These are phyloP conservation scores for Erythrolamprus reginae DNA, from an alignment of 2,113 vertebrate genomes.

Conservation along the genomic window DNA sequence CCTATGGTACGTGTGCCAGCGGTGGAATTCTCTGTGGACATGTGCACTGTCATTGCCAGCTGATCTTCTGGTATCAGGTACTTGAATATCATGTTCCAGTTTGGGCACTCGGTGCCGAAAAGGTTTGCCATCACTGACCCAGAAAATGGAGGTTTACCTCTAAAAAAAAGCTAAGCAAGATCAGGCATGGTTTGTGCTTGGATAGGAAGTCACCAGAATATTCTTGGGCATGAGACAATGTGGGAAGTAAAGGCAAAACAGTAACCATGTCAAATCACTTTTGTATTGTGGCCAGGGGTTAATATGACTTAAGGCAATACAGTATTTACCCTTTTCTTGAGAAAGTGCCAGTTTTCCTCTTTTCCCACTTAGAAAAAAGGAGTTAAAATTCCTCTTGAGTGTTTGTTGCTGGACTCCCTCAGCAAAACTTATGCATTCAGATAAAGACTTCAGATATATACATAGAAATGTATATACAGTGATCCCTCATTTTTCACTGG, in stretches of 20 bases:
- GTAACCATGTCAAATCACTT: background rate
- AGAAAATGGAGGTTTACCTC: background rate
- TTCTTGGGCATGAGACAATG: background rate
- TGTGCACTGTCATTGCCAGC: no score
- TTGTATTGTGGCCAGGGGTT: background rate
- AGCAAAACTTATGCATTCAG: background rate
- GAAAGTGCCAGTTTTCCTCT: background rate
- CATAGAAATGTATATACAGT: background rate
- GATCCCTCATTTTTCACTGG: no score
- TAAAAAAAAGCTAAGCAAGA: background rate
- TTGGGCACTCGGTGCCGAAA: no score
- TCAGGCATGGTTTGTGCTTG: background rate
- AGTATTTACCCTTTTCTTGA: background rate
- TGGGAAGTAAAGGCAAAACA: background rate
- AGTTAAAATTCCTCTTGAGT: background rate
- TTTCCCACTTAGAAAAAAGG: background rate
- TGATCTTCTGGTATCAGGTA: no score
- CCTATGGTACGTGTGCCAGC: no score
- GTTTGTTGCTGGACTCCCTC: background rate
- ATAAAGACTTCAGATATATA: background rate
- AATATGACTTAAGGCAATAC: background rate
- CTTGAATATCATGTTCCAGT: no score
- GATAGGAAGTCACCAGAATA: background rate
- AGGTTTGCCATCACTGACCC: no score
- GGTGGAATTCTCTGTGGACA: no score